These are phyloP conservation scores for Hexactinellida sp. DNA, from an alignment of 37 sponge, comb jelly and placozoan genomes.

Conservation along the genomic window DNA sequence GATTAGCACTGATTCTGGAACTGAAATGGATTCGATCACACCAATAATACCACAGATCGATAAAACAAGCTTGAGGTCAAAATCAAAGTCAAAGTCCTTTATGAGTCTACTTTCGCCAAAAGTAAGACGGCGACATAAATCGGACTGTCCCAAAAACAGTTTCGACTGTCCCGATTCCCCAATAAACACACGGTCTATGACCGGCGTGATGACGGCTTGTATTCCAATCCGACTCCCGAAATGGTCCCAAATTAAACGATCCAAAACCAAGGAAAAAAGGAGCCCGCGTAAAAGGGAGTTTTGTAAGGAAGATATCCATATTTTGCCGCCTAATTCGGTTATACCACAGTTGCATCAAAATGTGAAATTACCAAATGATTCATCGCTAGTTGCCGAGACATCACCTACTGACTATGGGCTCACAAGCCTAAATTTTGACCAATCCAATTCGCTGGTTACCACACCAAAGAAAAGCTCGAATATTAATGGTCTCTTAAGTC, in stretches of 20 bases:
- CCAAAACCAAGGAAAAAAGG: not conserved
- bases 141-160: not conserved
- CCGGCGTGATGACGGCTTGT: not conserved
- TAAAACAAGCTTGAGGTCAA: not conserved
- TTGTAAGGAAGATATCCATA: not conserved
- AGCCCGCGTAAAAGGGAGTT: not conserved
- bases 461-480: not conserved
- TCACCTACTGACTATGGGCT: not conserved
- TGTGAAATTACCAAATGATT: not conserved
- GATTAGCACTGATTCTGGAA: constrained; percentile 13
- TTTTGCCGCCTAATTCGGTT: not conserved
- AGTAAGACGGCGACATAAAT: not conserved
- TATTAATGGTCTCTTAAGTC: not conserved
- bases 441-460: not conserved
- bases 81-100: not conserved
- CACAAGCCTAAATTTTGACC: not conserved
- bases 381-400: not conserved
- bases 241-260: not conserved
- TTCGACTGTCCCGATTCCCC: not conserved
- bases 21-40: not conserved
- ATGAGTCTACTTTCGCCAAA: not conserved
- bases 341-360: not conserved
- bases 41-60: not conserved
- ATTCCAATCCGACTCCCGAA: not conserved
- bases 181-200: not conserved